Base-by-base conservation (phyloP, 2,113 vertebrate genomes). In the Apistogramma diplotaenia region DNA sequence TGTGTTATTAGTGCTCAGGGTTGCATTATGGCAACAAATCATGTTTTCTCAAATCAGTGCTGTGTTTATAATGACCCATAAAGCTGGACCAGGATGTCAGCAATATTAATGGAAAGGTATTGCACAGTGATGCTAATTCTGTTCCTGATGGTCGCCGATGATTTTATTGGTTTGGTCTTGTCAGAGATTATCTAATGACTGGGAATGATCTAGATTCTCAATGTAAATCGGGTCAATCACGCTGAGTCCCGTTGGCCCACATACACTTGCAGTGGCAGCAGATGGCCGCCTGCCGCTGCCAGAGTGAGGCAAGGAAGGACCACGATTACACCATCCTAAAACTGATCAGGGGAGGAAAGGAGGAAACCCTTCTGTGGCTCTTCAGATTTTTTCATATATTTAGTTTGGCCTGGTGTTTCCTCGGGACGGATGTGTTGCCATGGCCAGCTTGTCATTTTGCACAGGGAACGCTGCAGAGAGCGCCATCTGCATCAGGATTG, bases 221-320 rank as follows among this genome's bases (percentile, higher is more conserved):
- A 35, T 58, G 37, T 77, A 85, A 91, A 89, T 54, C 81, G 71
- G 91, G 85, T 89, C 84, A 78, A 65, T 83, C 76, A 56, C 46
- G 58, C 58, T 5, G 65, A 43, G 60, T 78, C 82, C 25, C 6
- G 56, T 25, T 78, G 85, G 79, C 82, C 86, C 77, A 81, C 60
- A 82, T 78, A 55, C 46, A 40, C 58, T 62, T 54, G 56, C 71
- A 59, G 40, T 10, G 6, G 82, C 5, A n/a, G 60, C 79, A 76
- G 76, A 85, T 82, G 85, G 83, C 76, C 33, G 31, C 29, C 27
- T 74, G 81, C 65, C 57, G 72, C 83, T 31, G 59, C 13, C 57
- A 8, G 59, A 60, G 15, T 4, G 43, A 84, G 12, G 25, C 49
- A 19, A 60, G 43, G 49, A 31, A n/a, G 21, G 43, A 70, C 33